These are phyloP conservation scores for Isaurus tuberculatus DNA, from an alignment of 92 coral and sea anemone species.

Conservation along the genomic window DNA sequence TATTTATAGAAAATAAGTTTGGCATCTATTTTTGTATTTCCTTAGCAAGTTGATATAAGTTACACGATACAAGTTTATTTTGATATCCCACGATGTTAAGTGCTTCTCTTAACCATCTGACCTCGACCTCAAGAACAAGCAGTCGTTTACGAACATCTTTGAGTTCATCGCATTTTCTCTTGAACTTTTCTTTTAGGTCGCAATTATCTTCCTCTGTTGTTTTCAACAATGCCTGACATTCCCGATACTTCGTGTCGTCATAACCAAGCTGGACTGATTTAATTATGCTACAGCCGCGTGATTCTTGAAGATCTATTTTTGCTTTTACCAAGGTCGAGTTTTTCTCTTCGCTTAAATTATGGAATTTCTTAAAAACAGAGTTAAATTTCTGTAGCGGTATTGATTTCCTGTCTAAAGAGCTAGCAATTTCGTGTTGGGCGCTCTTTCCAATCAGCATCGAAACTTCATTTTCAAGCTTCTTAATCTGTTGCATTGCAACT, in stretches of 20 bases:
- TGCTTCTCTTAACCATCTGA: conserved; percentile 90
- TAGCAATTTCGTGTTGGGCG: neutral
- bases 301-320: conserved; percentile 72
- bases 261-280: conserved; percentile 72
- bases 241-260: conserved; percentile 70
- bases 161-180: conserved; percentile 63
- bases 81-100: conserved; percentile 63
- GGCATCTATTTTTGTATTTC: neutral
- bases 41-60: conserved; percentile 11
- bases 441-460: conserved; percentile 3
- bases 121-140: conserved; percentile 79
- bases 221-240: conserved; percentile 65
- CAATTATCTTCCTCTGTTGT: conserved; percentile 75
- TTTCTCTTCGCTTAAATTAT: conserved; percentile 65
- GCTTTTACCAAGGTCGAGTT: conserved; percentile 48
- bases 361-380: conserved; percentile 68
- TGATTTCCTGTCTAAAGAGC: conserved; percentile 49
- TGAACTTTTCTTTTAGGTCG: conserved; percentile 66
- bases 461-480: conserved; percentile 52
- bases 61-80: conserved; percentile 35
- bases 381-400: conserved; percentile 64
- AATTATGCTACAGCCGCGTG: conserved; percentile 57
- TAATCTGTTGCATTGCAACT: conserved; percentile 63
- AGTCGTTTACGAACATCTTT: conserved; percentile 60
- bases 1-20: no score